These are phyloP conservation scores for Crypturellus undulatus DNA, from an alignment of 2,113 vertebrate species.

Conservation along the genomic window DNA sequence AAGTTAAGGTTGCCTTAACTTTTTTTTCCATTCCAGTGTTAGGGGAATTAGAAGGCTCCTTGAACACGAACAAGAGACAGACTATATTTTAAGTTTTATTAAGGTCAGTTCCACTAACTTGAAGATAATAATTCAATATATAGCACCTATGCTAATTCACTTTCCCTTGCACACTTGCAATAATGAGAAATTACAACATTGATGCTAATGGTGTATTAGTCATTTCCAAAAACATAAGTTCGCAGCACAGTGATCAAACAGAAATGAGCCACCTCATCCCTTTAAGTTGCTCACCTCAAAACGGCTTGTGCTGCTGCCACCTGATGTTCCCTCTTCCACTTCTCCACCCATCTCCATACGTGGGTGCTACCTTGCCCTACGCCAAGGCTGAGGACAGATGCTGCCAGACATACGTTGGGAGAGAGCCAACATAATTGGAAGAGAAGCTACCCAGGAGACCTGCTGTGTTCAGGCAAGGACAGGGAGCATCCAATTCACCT, in stretches of 20 bases:
- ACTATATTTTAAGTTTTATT: not conserved
- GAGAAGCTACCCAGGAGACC: not conserved
- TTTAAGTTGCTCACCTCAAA: not conserved
- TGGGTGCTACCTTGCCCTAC: not conserved
- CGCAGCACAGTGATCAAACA: not conserved
- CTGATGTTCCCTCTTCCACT: not conserved
- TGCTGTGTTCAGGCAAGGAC: not conserved
- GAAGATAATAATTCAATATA: not conserved
- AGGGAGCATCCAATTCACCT: not conserved
- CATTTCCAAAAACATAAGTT: not conserved
- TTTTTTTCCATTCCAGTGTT: not conserved
- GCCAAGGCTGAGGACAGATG: not conserved
- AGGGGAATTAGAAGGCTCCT: not conserved
- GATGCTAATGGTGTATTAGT: not conserved
- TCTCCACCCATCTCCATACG: not conserved
- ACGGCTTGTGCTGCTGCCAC: not conserved
- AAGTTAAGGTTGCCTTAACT: slow-evolving; percentile 15
- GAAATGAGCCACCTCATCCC: not conserved
- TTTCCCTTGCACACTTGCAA: not conserved
- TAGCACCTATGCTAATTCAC: not conserved
- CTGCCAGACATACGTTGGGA: not conserved
- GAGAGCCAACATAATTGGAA: not conserved
- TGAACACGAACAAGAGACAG: not conserved
- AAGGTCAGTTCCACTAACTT: not conserved
- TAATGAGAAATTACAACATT: not conserved